These are phyloP conservation scores for Steromphala cineraria DNA, from an alignment of 2,888 invertebrate genomes.

Conservation along the genomic window DNA sequence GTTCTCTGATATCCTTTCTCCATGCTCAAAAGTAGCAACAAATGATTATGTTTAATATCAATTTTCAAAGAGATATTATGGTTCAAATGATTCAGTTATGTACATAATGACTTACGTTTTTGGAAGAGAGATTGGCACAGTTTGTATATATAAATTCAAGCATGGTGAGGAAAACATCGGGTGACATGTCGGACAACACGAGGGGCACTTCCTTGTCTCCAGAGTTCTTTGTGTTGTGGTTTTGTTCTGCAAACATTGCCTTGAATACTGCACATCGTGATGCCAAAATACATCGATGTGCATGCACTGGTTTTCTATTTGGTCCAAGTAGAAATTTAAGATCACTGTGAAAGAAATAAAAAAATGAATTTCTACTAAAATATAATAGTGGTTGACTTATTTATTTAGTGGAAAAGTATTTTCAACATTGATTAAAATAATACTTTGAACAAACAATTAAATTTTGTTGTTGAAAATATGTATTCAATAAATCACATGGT, in stretches of 20 bases:
- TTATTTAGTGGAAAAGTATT: no score
- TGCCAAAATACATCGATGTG: slow-evolving; percentile 68
- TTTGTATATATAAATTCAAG: slow-evolving; percentile 73
- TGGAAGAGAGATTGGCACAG: slow-evolving; percentile 67
- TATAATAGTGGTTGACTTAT: no score
- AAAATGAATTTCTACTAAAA: no score
- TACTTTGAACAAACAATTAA: neutral
- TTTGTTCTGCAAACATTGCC: slow-evolving; percentile 70
- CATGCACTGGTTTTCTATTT: slow-evolving; percentile 66
- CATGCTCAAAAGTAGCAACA: no score
- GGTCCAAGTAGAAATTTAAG: slow-evolving; percentile 71
- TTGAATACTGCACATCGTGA: slow-evolving; percentile 72
- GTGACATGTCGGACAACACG: slow-evolving; percentile 69
- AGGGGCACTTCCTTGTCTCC: slow-evolving; percentile 69
- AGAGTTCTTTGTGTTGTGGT: slow-evolving; percentile 44
- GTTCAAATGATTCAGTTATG: no score
- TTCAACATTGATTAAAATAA: neutral
- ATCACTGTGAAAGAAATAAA: slow-evolving; percentile 61
- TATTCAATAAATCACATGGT: no score
- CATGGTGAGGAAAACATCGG: slow-evolving; percentile 70
- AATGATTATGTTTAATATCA: no score
- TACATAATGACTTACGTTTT: slow-evolving; percentile 72
- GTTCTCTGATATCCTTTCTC: no score
- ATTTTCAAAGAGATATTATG: no score
- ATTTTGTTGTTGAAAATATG: neutral